Evolutionary conservation across 1,140 invertebrate genomes (phyloP).

Genomic region (Drosophila virilis): DNA sequence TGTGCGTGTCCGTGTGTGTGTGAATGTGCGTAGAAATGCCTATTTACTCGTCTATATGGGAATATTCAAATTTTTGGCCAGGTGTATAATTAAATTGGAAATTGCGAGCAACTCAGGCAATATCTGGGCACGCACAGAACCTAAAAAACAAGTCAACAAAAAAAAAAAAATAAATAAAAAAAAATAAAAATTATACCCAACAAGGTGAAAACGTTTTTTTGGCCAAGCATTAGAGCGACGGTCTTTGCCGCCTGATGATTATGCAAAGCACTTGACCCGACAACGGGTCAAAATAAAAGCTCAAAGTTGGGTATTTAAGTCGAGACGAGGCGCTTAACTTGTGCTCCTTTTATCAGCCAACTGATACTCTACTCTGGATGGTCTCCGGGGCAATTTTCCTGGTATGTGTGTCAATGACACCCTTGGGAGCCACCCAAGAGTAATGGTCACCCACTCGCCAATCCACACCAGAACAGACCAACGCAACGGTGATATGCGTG

Average conservation of each 20-base stretch:
- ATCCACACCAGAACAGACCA: neutral
- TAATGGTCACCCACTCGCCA: neutral
- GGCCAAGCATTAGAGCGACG: slow-evolving; percentile 18
- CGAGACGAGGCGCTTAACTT: slow-evolving; percentile 3
- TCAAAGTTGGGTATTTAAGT: slow-evolving; percentile 8
- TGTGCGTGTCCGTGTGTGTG: neutral
- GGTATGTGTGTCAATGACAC: slow-evolving; percentile 77
- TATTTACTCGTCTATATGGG: slow-evolving; percentile 11
- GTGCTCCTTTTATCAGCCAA: slow-evolving; percentile 6
- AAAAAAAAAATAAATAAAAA: no score
- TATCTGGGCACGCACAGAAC: slow-evolving; percentile 54
- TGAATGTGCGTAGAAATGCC: slow-evolving; percentile 17
- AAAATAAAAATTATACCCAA: neutral
- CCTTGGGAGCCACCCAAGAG: slow-evolving; percentile 37
- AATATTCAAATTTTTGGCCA: slow-evolving; percentile 72
- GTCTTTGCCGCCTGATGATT: slow-evolving; percentile 41
- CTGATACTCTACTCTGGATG: slow-evolving; percentile 31
- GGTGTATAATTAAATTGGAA: slow-evolving; percentile 79
- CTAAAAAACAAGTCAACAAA: neutral
- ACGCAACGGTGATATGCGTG: slow-evolving; percentile 51
- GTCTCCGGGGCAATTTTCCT: slow-evolving; percentile 34
- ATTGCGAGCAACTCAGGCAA: slow-evolving; percentile 45
- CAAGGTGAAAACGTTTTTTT: slow-evolving; percentile 33
- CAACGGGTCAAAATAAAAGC: slow-evolving; percentile 43
- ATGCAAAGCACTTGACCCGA: slow-evolving; percentile 60